Percentiles rank a stretch among this genome's conserved stretches.
phyloP scores from a whole-genome alignment of 1,140 invertebrate species.

The Lasioglossum albipes region DNA sequence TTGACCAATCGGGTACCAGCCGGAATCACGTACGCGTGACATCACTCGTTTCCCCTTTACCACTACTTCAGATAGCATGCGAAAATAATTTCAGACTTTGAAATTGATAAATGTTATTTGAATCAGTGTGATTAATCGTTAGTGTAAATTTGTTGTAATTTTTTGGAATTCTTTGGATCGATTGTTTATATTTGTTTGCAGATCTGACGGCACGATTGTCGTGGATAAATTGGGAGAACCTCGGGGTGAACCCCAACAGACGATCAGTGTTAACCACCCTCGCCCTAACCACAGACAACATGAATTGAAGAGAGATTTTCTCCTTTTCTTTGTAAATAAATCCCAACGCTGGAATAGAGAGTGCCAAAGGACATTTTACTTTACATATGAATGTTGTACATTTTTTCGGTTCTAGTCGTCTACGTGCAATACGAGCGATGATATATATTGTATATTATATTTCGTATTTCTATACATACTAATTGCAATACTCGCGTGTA shows the following conservation, averaged over 20 bases:
- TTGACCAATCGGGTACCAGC: no score
- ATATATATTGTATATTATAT: slow-evolving; percentile 48
- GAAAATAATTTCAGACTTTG: no score
- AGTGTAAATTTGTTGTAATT: no score
- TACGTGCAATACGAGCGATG: slow-evolving; percentile 74
- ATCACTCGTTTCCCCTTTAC: no score
- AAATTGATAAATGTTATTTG: no score
- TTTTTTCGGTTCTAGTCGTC: slow-evolving; percentile 68
- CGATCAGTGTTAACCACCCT: slow-evolving; percentile 90
- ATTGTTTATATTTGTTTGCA: slow-evolving; percentile 72
- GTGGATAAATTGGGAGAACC: slow-evolving; percentile 99
- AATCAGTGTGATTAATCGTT: no score
- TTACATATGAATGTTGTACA: slow-evolving; percentile 37
- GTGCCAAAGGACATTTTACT: slow-evolving; percentile 49
- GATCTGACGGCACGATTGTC: slow-evolving; percentile 97
- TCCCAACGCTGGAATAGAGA: slow-evolving; percentile 56
- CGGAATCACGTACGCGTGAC: no score
- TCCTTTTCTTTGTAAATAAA: slow-evolving; percentile 74
- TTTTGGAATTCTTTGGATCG: no score
- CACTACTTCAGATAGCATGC: no score
- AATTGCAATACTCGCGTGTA: slow-evolving; percentile 24
- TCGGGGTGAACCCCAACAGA: slow-evolving; percentile 94
- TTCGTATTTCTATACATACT: slow-evolving; percentile 59
- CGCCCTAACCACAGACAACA: slow-evolving; percentile 88
- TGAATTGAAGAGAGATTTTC: slow-evolving; percentile 77